These are phyloP conservation scores for Xylocampa areola DNA, from an alignment of 2,888 invertebrate genomes.

Conservation along the genomic window DNA sequence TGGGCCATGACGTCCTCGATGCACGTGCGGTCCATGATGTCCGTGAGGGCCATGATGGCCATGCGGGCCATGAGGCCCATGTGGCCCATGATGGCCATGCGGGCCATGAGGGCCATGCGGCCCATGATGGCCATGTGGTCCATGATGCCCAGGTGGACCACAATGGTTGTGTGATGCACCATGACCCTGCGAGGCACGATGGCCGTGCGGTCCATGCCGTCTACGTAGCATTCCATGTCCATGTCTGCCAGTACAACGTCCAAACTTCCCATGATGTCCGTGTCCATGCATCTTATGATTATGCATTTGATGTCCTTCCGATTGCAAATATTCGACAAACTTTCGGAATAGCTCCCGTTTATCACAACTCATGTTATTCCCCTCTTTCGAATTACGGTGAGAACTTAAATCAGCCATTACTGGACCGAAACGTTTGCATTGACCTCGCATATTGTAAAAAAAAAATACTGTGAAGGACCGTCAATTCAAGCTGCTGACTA, in stretches of 20 bases:
- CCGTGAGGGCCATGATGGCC: constrained; percentile 21
- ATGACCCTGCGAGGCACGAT: constrained; percentile 17
- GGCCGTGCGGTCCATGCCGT: constrained; percentile 4
- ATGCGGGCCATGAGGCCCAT: constrained; percentile 15
- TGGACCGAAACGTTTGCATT: constrained; percentile 44
- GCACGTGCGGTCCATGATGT: constrained; percentile 31
- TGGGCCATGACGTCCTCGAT: constrained; percentile 26
- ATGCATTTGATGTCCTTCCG: constrained; percentile 38
- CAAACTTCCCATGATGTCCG: constrained; percentile 50
- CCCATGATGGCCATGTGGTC: constrained; percentile 31
- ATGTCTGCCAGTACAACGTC: constrained; percentile 52
- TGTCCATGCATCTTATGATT: constrained; percentile 23
- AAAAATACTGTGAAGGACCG: constrained; percentile 38
- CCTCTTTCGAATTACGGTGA: constrained; percentile 12
- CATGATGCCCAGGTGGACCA: constrained; percentile 20
- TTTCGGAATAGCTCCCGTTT: constrained; percentile 58
- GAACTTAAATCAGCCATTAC: constrained; percentile 50
- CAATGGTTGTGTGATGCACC: constrained; percentile 1
- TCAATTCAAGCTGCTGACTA: constrained; percentile 44
- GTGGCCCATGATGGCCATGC: constrained; percentile 18
- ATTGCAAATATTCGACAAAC: constrained; percentile 60
- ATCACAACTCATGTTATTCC: constrained; percentile 40
- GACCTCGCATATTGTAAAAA: constrained; percentile 59
- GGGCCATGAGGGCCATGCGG: constrained; percentile 26
- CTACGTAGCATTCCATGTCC: constrained; percentile 32